phyloP scores from a whole-genome alignment of 2,797 vertebrate species.

The Brotogeris chrysoptera region DNA sequence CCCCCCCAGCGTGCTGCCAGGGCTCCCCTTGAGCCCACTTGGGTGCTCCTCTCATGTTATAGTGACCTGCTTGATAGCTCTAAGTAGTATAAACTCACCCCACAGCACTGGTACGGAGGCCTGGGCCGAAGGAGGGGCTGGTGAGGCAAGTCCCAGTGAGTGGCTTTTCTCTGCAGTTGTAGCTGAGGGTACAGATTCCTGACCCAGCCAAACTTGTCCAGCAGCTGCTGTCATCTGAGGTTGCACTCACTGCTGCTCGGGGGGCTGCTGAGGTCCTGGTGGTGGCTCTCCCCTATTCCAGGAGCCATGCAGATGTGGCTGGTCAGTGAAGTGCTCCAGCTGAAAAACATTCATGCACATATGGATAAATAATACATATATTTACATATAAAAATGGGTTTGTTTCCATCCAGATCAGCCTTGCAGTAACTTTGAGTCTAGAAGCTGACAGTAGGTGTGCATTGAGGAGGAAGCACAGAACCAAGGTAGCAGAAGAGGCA shows the following conservation, averaged over 20 bases:
- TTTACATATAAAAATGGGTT: background rate
- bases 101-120: background rate
- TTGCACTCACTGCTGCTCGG: background rate
- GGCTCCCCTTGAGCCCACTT: accelerated
- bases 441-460: background rate
- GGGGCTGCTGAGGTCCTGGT: background rate
- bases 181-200: background rate
- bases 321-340: background rate
- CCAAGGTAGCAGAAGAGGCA: background rate
- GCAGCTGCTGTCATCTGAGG: constrained; percentile 13
- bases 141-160: background rate
- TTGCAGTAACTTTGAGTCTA: background rate
- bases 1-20: background rate
- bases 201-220: background rate
- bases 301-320: background rate
- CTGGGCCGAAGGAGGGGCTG: background rate
- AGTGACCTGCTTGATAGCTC: background rate
- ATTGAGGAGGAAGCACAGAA: background rate
- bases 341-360: background rate
- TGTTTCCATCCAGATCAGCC: background rate
- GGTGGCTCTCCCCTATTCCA: background rate
- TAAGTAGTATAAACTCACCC: background rate
- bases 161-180: background rate
- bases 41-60: background rate
- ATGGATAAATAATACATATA: background rate